Base-by-base conservation (phyloP, 1,140 invertebrate genomes). In the Drosophila equinoxialis region DNA sequence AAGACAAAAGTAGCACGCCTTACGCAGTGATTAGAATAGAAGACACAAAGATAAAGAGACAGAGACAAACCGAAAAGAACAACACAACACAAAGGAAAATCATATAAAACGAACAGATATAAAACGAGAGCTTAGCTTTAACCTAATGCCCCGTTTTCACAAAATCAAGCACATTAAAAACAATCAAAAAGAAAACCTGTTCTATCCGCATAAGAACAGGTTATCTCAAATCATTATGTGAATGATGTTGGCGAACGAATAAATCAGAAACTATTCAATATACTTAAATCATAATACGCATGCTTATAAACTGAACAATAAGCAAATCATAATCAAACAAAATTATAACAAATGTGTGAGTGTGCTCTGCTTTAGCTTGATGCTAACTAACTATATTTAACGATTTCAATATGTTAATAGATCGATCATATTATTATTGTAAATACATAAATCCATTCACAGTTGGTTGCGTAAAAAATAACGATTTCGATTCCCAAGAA, bases 291-390 rank as follows among this genome's bases (percentile, higher is more conserved):
- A 74, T 74, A 17, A 60, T 45, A 45, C 33, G 65, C 71, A 45
- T 72, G 45, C 20, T 60, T 37, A 65, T 35, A 33, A 62, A 37
- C 39, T 14, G 62, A 51, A 41, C 2, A 64, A 65, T 37, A 37
- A 7, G 60, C 23, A 59, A 39, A 51, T 60, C 33, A 48, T 48
- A 62, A n/a, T n/a, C 23, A 14, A 62, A 30, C 30, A 30, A 73
- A 71, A 23, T 42, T 59, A 67, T 33, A 54, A 30, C 58, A 45
- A 58, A 62, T 65, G 71, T 86, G 79, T 85, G 33, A 59, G 57
- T 59, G 48, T 71, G 81, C 78, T 79, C 71, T 78, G 81, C 65
- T 71, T 70, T 71, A 65, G 51, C 70, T 65, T 74, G 78, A 77
- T 69, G 77, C 74, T 83, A 64, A 58, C 72, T 67, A 59, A 71